Base-by-base conservation (phyloP, 2,797 vertebrate genomes). In the Tokudaia tokunoshimensis region DNA sequence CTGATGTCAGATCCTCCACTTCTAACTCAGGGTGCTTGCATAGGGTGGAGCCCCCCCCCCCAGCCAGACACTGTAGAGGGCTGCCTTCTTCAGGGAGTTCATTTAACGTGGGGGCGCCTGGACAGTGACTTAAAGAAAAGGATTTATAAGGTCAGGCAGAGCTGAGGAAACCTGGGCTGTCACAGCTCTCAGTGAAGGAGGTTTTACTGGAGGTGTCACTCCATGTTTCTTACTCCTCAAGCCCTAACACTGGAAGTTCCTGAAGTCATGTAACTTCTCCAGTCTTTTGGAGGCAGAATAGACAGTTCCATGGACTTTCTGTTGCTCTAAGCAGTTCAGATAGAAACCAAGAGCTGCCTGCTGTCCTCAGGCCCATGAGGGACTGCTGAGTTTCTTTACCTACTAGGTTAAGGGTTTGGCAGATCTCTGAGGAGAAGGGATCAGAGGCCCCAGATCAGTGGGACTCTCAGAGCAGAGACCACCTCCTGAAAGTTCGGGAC, bases 1-100 rank as follows among this genome's bases (percentile, higher is more conserved):
- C 95, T 95, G 96, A 92, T 4, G 47, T 96, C 74, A 82, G 85
- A 67, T 63, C 90, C 95, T 80, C 96, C 96, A 67, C 50, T 84
- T 84, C 86, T 97, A 97, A 96, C 90, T 97, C 96, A 92, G 0
- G 2, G 50, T 47, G 37, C 61, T 91, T 83, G 74, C 85, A 63
- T 19, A 12, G 92, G 92, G 52, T 31, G 86, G 88, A 88, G 79
- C 85, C 93, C 88, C 2, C 1, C 92, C 2, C 1, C 92, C 96
- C 79, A 41, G 94, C 82, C 79, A 92, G 70, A 92, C 57, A 12
- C 57, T 74, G 52, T 47, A 72, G 92, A 89, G 89, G 82, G 76
- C 92, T 5, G 52, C 91, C 79, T 26, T 61, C 84, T 89, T 57
- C 4, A 1, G 70, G 79, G 63, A 89, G 79, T 11, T 91, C 67